Evolutionary conservation across 2,888 invertebrate species (phyloP).

Genomic region (Parapristionchus giblindavisi): DNA sequence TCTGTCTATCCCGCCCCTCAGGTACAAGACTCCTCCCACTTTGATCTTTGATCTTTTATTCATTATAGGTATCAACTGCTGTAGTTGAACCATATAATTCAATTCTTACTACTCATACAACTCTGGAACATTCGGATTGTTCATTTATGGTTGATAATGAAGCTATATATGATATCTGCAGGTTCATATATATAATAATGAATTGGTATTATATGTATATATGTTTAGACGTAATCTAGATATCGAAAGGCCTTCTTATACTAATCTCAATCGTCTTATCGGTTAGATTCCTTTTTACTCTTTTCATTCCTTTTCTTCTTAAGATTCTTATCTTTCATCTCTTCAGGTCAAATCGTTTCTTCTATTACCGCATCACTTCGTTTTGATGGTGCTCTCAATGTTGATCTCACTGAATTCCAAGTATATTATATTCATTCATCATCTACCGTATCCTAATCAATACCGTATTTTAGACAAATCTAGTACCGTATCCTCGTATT

Average conservation of each 20-base stretch:
- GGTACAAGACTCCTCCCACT: slow-evolving; percentile 71
- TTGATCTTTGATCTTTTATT: background rate
- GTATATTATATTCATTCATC: too few species aligned
- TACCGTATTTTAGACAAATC: slow-evolving; percentile 72
- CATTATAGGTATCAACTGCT: slow-evolving; percentile 80
- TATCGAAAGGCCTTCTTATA: slow-evolving; percentile 79
- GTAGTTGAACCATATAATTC: slow-evolving; percentile 96
- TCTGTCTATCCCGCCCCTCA: slow-evolving; percentile 89
- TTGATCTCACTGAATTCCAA: slow-evolving; percentile 84
- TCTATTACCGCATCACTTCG: slow-evolving; percentile 89
- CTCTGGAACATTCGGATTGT: slow-evolving; percentile 90
- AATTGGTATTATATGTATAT: slow-evolving; percentile 70
- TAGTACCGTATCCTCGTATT: slow-evolving; percentile 87
- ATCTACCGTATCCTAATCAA: too few species aligned
- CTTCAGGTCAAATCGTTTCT: slow-evolving; percentile 73
- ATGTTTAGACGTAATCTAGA: slow-evolving; percentile 85
- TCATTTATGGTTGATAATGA: slow-evolving; percentile 92
- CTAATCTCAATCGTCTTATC: slow-evolving; percentile 89
- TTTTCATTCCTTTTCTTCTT: background rate
- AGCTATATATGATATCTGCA: slow-evolving; percentile 89
- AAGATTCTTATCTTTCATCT: background rate
- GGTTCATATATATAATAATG: slow-evolving; percentile 76
- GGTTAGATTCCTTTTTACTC: slow-evolving; percentile 75
- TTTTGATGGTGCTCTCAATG: slow-evolving; percentile 88
- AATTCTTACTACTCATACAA: slow-evolving; percentile 92